Percentiles rank a stretch among this genome's conserved stretches.
These are phyloP conservation scores for Rhynchomys soricoides DNA, from an alignment of 2,113 vertebrate genomes.

Conservation along the genomic window DNA sequence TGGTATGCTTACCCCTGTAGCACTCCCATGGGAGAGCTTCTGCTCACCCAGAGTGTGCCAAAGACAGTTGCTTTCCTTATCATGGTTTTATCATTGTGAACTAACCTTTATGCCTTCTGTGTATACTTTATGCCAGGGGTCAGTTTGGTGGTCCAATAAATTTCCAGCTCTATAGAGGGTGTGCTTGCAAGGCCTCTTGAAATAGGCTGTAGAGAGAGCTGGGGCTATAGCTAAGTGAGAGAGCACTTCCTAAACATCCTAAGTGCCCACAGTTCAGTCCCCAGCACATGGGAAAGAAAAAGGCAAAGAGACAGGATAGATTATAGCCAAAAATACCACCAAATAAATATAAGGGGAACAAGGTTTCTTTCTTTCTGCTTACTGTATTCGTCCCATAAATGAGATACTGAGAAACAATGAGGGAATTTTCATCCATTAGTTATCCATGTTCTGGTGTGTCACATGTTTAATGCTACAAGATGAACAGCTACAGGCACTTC, in stretches of 20 bases:
- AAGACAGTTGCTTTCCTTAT: not conserved
- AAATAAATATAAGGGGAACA: not conserved
- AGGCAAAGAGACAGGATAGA: not conserved
- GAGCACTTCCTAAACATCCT: not conserved
- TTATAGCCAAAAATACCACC: not conserved
- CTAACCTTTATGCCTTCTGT: not conserved
- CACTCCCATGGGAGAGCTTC: not conserved
- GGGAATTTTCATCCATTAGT: not conserved
- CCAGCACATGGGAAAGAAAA: not conserved
- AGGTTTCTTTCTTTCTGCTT: not conserved
- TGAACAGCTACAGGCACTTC: not conserved
- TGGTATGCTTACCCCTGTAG: not conserved
- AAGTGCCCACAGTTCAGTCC: not conserved
- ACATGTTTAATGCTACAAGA: not conserved
- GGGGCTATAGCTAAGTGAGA: not conserved
- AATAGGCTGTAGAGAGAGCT: not conserved
- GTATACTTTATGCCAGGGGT: not conserved
- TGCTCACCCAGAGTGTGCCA: not conserved
- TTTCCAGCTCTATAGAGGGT: not conserved
- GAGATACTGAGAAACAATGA: not conserved
- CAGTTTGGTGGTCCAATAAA: not conserved
- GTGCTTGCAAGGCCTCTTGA: not conserved
- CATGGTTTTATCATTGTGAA: not conserved
- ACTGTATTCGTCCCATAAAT: not conserved
- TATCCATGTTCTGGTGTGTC: not conserved